Evolutionary conservation across 2,888 invertebrate species (phyloP).

Genomic region (Doris montereyensis): DNA sequence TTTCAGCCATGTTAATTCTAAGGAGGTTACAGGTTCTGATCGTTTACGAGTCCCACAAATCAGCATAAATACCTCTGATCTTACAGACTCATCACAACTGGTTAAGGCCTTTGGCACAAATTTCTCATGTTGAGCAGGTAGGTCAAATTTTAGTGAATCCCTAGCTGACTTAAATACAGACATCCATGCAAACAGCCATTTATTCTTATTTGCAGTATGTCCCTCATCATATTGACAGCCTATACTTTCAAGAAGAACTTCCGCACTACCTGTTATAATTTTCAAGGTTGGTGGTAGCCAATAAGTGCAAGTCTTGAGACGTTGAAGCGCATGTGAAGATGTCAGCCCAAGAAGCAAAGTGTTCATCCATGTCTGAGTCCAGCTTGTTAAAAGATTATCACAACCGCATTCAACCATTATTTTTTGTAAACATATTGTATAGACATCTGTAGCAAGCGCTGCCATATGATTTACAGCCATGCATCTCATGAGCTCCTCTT

Average conservation of each 20-base stretch:
- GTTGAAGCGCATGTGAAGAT: conserved; percentile 44
- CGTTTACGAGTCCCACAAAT: conserved; percentile 64
- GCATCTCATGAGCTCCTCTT: conserved; percentile 58
- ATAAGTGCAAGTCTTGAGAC: conserved; percentile 63
- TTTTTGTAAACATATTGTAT: conserved; percentile 65
- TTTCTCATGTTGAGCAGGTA: conserved; percentile 43
- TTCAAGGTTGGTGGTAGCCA: conserved; percentile 66
- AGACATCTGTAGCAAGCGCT: conserved; percentile 78
- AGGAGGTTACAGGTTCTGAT: conserved; percentile 56
- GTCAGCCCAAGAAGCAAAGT: conserved; percentile 50
- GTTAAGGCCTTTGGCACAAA: conserved; percentile 54
- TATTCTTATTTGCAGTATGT: conserved; percentile 29
- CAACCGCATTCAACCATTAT: conserved; percentile 36
- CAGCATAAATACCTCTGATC: conserved; percentile 62
- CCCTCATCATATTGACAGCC: conserved; percentile 36
- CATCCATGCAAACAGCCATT: conserved; percentile 57
- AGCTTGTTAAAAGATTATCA: background rate
- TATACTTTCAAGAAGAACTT: conserved; percentile 46
- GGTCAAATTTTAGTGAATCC: conserved; percentile 41
- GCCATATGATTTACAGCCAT: conserved; percentile 75
- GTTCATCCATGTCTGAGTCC: conserved; percentile 50
- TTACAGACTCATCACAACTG: conserved; percentile 58
- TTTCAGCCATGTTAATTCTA: conserved; percentile 59
- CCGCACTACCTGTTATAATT: conserved; percentile 51
- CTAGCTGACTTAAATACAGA: conserved; percentile 51